Conservation (phyloP, 2,797 vertebrate species). For the Spheniscus humboldti region DNA sequence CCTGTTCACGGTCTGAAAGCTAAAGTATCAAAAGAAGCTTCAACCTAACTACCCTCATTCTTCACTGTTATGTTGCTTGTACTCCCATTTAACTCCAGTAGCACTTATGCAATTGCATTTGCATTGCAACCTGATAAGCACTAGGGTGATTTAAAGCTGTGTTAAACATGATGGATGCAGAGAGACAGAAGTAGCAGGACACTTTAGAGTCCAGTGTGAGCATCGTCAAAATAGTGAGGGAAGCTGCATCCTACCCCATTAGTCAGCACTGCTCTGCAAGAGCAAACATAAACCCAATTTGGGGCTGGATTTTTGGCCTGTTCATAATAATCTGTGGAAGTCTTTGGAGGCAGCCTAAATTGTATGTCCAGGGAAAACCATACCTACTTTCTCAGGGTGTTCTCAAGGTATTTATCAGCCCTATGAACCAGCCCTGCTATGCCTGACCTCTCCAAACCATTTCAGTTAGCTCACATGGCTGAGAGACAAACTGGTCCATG, state of each 20-base stretch:
- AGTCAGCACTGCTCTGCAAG: not conserved
- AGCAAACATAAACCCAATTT: not conserved
- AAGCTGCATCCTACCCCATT: not conserved
- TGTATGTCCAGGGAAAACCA: not conserved
- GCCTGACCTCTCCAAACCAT: not conserved
- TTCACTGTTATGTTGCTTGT: not conserved
- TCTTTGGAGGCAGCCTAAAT: not conserved
- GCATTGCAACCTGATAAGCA: not conserved
- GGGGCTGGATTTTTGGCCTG: not conserved
- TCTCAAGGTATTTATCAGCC: not conserved
- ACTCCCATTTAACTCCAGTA: not conserved
- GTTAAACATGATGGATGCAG: not conserved
- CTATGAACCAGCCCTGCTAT: not conserved
- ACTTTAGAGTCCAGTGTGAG: not conserved
- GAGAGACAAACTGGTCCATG: not conserved
- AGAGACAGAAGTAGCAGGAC: not conserved
- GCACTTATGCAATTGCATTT: not conserved
- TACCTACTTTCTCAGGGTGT: not conserved
- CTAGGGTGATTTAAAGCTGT: not conserved
- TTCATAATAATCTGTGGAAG: not conserved
- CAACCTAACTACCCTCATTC: not conserved
- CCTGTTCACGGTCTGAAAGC: not conserved
- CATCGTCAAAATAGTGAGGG: not conserved
- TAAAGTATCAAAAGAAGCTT: not conserved
- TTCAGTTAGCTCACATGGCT: not conserved